Base-by-base conservation (phyloP, 2,888 invertebrate genomes). In the Ennomos erosarius region DNA sequence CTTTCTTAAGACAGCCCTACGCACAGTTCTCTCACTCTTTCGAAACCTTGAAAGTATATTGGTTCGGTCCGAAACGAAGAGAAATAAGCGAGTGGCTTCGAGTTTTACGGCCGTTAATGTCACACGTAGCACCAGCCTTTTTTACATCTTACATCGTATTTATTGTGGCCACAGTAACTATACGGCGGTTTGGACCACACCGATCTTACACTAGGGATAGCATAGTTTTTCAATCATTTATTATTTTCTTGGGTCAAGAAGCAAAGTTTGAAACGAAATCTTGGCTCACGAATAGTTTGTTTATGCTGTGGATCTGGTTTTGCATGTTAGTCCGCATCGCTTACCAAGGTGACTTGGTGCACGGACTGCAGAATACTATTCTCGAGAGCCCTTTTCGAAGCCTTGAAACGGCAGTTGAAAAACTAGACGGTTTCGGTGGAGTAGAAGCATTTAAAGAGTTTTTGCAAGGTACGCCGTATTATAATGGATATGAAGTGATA, bases 301-400 rank as follows among this genome's bases (percentile, higher is more conserved):
- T 80, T 54, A 55, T 78, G 1, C 51, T 82, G 11, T 88, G 87
- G 88, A 71, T 88, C 64, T 87, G 85, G 85, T 85, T 78, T 64
- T 82, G 82, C 55, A 70, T 85, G 13, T 62, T 88, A 13, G 67
- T 84, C n/a, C 79, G 85, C 13, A 80, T 84, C n/a, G 78, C 68
- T 33, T 87, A 85, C 59, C 84, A 84, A 70, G 81, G 84, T 6
- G 76, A 78, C 13, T 73, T 88, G 0, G 74, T 87, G 0, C 61
- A 82, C 3, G 76, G 74, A 9, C 65, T 88, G 52, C 81, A 80
- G 26, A 78, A 65, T 9, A 59, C 63, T 37, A 65, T 76, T 37
- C 64, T 83, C 26, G 88, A 87, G 61, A 72, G 76, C 5, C 80
- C 73, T 6, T 67, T 83, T 10, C 55, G 55, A 1, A 69, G 75